Base-by-base conservation (phyloP, 2,113 vertebrate genomes). In the Myiagra hebetior region DNA sequence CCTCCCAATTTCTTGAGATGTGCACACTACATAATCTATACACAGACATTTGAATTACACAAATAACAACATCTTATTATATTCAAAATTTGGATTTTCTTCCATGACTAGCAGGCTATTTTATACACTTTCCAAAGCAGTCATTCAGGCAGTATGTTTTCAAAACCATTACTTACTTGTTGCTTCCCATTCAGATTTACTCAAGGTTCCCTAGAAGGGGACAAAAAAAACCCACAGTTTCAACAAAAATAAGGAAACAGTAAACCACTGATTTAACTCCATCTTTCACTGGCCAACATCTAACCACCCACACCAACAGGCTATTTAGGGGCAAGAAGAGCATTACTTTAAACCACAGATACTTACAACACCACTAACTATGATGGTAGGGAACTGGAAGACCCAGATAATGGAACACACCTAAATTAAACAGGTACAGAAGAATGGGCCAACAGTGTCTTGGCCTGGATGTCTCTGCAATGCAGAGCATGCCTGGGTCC, bases 151-250 rank as follows among this genome's bases (percentile, higher is more conserved):
- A 94, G 35, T 9, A 62, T 20, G 14, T 63, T 91, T 93, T 81
- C 49, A 41, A 85, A 86, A 37, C 18, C 24, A 62, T 22, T 68
- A 99, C 99, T 98, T 98, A 99, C 99, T 99, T 97, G 99, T 97
- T 95, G 99, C 99, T 90, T 99, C 99, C 99, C 99, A 99, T 97
- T 99, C 99, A 31, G 99, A 99, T 92, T 98, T 98, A 98, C 99
- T 99, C 96, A 99, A 97, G 8, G 99, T 99, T 75, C 99, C 99
- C 99, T 99, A 97, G 60, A 96, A 87, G 67, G 24, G 26, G 57
- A 95, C 53, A 93, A 77, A 88, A 88, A 56, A 88, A 37, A 17
- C 3, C 4, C 27, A 6, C 13, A 74, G 50, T 65, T 89, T 59
- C n/a, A 94, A 79, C n/a, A 89, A 91, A 80, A 75, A 37, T 3